Evolutionary conservation across 1,140 invertebrate genomes (phyloP).

Genomic region (Leptinotarsa defecta): DNA sequence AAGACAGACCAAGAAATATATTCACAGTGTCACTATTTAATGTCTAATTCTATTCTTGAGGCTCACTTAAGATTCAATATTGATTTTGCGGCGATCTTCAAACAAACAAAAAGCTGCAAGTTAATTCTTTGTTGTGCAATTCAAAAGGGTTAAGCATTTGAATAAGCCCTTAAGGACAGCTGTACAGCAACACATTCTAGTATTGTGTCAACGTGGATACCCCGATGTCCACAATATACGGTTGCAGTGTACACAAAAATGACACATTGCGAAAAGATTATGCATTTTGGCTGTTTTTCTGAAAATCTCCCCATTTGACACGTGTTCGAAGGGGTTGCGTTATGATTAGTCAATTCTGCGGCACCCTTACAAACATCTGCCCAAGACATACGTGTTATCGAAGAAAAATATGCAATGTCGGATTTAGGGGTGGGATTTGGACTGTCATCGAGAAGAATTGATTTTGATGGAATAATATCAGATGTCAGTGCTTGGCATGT

Average conservation of each 20-base stretch:
- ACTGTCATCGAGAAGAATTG: constrained; percentile 1
- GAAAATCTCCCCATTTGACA: constrained; percentile 2
- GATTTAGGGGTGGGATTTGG: background rate
- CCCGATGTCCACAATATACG: constrained; percentile 36
- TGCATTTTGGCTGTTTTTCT: constrained; percentile 34
- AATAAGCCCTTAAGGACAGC: constrained; percentile 19
- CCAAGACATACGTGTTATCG: background rate
- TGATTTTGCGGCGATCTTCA: constrained; percentile 19
- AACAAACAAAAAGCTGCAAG: constrained; percentile 19
- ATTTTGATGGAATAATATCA: constrained; percentile 17
- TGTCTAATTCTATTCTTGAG: too few relatives aligned
- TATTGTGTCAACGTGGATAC: constrained; percentile 16
- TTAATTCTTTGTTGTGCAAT: constrained; percentile 25
- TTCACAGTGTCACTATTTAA: too few relatives aligned
- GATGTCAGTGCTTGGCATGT: background rate
- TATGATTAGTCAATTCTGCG: constrained; percentile 17
- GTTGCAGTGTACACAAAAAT: constrained; percentile 34
- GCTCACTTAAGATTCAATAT: constrained; percentile 3
- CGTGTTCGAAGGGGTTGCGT: constrained; percentile 17
- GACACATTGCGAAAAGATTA: constrained; percentile 41
- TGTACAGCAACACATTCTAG: background rate
- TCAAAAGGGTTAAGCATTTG: constrained; percentile 19
- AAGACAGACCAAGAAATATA: too few relatives aligned
- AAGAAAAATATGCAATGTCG: constrained; percentile 13
- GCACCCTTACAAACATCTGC: constrained; percentile 14